phyloP scores from a whole-genome alignment of 2,113 vertebrate genomes.

The Phoxinus phoxinus region DNA sequence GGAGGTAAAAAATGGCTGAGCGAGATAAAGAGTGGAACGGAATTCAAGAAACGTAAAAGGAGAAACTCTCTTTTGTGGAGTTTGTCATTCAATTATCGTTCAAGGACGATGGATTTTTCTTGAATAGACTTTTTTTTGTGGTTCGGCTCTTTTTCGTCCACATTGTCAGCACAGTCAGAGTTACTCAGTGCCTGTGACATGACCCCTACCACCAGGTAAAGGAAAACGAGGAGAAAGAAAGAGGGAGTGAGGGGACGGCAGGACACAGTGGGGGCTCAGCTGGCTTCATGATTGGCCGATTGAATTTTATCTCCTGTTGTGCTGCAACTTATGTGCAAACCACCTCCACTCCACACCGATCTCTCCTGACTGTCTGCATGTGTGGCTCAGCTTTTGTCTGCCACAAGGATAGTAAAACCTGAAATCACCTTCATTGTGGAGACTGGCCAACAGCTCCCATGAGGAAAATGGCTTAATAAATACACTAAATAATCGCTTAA shows the following conservation, averaged over 20 bases:
- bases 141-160: slow-evolving; percentile 23
- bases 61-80: not conserved
- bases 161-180: slow-evolving; percentile 49
- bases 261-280: slow-evolving; percentile 22
- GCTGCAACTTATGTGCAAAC: slow-evolving; percentile 52
- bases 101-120: slow-evolving; percentile 15
- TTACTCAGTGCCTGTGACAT: slow-evolving; percentile 37
- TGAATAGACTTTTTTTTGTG: slow-evolving; percentile 7
- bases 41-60: not conserved
- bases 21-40: slow-evolving; percentile 3
- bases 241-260: slow-evolving; percentile 1
- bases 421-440: slow-evolving; percentile 4
- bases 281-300: slow-evolving; percentile 33
- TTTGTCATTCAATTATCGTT: slow-evolving; percentile 13
- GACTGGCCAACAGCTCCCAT: not conserved
- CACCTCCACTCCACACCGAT: slow-evolving; percentile 29
- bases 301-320: slow-evolving; percentile 59
- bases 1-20: not conserved
- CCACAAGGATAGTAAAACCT: slow-evolving; percentile 19
- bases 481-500: not conserved
- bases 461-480: not conserved
- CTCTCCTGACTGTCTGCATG: slow-evolving; percentile 16
- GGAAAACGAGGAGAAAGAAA: slow-evolving; percentile 1
- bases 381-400: slow-evolving; percentile 2
- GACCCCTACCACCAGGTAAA: slow-evolving; percentile 37